Base-by-base conservation (phyloP, 2,888 invertebrate species). In the Sphaerophoria taeniata region DNA sequence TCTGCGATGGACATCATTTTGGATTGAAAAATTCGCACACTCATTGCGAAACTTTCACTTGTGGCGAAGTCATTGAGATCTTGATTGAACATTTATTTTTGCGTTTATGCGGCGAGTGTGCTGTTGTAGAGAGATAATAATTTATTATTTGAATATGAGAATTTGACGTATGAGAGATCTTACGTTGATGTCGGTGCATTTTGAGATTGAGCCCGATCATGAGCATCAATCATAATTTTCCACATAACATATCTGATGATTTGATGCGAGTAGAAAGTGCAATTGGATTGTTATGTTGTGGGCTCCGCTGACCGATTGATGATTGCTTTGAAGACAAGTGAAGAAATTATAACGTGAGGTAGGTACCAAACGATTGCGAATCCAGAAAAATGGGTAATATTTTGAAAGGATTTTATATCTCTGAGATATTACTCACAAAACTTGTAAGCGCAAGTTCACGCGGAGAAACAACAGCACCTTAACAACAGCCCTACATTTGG, bases 11-110 rank as follows among this genome's bases (percentile, higher is more conserved):
- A 1, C 31, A 11, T 31, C 4, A 14, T 6, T 33, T 47, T 9
- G 33, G 14, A 31, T n/a, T 43, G 12, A 61, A 55, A 34, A 6
- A 12, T 65, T n/a, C 12, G 6, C 9, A 43, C 12, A 43, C 2
- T 43, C 16, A 47, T 58, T 6, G 67, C 49, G 24, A 65, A 79
- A 79, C 79, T 84, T 84, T 84, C 83, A 79, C 79, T 83, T 33
- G 45, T 60, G 45, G 74, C 74, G 67, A 78, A 78, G 75, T 84
- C 83, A 53, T 36, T 75, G 33, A 36, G 47, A 33, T 24, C 33
- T 16, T 63, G 31, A 79, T 79, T 74, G 74, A 71, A 79, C 49
- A 83, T 78, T 78, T 74, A 74, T 83, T 53, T 65, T 36, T 51
- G 53, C 60, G 24, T 1, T 24, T 24, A 24, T 24, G 24, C 24